Evolutionary conservation across 92 coral and sea anemone genomes (phyloP).

Genomic region (Nematostella vectensis): DNA sequence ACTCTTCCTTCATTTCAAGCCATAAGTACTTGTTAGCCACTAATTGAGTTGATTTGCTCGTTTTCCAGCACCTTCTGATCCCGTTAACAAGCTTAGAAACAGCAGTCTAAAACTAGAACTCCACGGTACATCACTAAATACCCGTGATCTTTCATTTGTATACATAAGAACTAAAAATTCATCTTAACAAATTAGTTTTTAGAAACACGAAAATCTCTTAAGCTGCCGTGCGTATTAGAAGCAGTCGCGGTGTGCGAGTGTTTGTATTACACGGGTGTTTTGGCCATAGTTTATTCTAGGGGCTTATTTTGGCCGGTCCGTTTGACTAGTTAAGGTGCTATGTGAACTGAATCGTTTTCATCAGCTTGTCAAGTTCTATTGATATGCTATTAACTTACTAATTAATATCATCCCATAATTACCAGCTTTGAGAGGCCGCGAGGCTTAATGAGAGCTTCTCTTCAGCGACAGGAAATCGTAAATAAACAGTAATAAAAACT

Average conservation of each 20-base stretch:
- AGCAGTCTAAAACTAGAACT: too few species aligned
- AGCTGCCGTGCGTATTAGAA: constrained; percentile 16
- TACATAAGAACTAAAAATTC: not conserved
- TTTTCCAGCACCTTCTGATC: too few species aligned
- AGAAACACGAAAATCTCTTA: not conserved
- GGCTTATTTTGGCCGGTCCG: constrained; percentile 33
- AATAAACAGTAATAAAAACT: constrained; percentile 41
- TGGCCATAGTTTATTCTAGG: constrained; percentile 23
- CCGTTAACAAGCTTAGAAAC: too few species aligned
- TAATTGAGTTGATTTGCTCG: too few species aligned
- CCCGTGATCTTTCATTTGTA: too few species aligned
- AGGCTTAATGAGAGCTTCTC: constrained; percentile 53
- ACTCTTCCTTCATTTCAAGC: too few species aligned
- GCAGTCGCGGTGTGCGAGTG: not conserved
- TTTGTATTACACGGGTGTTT: constrained; percentile 3
- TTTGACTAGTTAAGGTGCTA: constrained; percentile 39
- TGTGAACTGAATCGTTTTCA: constrained; percentile 36
- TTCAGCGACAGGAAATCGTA: constrained; percentile 63
- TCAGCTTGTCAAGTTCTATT: constrained; percentile 81
- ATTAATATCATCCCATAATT: constrained; percentile 94
- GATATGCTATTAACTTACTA: constrained; percentile 87
- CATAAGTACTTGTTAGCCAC: too few species aligned
- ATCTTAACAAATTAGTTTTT: not conserved
- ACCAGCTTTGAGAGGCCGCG: constrained; percentile 61
- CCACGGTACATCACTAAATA: too few species aligned